These are phyloP conservation scores for Clunio marinus DNA, from an alignment of 2,888 invertebrate genomes.

Conservation along the genomic window DNA sequence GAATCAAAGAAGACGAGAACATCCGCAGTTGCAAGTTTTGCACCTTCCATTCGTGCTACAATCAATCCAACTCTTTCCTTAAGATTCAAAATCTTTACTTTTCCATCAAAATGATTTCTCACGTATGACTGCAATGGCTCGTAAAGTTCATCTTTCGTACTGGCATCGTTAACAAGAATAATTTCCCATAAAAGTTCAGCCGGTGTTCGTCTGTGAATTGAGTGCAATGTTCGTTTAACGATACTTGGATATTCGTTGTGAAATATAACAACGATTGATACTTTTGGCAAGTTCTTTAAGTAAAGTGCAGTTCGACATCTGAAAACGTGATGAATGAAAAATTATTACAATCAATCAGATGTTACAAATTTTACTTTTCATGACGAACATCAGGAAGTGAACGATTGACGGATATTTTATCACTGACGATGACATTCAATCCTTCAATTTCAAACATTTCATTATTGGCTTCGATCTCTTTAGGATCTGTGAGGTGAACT, in stretches of 20 bases:
- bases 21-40: slow-evolving; percentile 75
- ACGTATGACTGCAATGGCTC: slow-evolving; percentile 51
- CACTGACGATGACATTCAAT: neutral
- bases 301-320: neutral
- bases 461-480: neutral
- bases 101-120: slow-evolving; percentile 47
- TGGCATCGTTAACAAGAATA: slow-evolving; percentile 54
- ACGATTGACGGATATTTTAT: slow-evolving; percentile 8
- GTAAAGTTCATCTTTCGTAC: slow-evolving; percentile 51
- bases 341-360: too few species aligned
- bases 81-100: slow-evolving; percentile 69
- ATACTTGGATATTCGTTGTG: neutral
- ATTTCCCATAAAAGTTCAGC: slow-evolving; percentile 45
- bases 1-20: slow-evolving; percentile 89
- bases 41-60: slow-evolving; percentile 81
- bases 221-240: too few species aligned
- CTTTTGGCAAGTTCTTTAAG: slow-evolving; percentile 8
- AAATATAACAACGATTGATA: neutral
- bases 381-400: too few species aligned
- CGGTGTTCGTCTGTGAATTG: slow-evolving; percentile 8
- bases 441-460: neutral
- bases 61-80: slow-evolving; percentile 81
- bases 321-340: too few species aligned
- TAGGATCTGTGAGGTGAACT: neutral
- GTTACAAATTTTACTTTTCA: too few species aligned